Conservation (phyloP, 2,888 invertebrate species). For the Eupeodes latifasciatus region DNA sequence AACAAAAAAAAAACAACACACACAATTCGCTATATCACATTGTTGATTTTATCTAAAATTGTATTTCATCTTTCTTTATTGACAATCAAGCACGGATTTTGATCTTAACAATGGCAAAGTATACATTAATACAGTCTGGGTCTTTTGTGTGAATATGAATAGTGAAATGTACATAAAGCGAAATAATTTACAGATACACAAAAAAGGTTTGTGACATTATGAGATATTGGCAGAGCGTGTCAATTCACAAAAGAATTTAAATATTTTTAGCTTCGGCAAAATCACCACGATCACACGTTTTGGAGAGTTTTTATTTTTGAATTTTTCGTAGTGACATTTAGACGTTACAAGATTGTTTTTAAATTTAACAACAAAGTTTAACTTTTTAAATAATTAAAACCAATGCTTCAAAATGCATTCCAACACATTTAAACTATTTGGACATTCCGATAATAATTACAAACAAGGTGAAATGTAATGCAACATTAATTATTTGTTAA, state of each 20-base stretch:
- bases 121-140: neutral
- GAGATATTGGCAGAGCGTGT: conserved; percentile 1
- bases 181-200: neutral
- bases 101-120: neutral
- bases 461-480: neutral
- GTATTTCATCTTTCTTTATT: conserved; percentile 9
- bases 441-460: neutral
- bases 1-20: conserved; percentile 3
- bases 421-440: neutral
- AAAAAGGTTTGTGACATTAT: neutral
- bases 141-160: neutral
- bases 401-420: neutral
- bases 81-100: neutral
- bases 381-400: neutral
- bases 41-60: conserved; percentile 25
- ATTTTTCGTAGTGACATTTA: neutral
- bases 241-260: neutral
- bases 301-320: neutral
- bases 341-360: neutral
- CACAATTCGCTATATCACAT: neutral
- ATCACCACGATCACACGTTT: conserved; percentile 10
- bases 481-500: neutral
- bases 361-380: too few relatives aligned
- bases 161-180: neutral
- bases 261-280: neutral